Evolutionary conservation across 2,113 vertebrate genomes (phyloP).

Genomic region (Amblyopsis rosae): DNA sequence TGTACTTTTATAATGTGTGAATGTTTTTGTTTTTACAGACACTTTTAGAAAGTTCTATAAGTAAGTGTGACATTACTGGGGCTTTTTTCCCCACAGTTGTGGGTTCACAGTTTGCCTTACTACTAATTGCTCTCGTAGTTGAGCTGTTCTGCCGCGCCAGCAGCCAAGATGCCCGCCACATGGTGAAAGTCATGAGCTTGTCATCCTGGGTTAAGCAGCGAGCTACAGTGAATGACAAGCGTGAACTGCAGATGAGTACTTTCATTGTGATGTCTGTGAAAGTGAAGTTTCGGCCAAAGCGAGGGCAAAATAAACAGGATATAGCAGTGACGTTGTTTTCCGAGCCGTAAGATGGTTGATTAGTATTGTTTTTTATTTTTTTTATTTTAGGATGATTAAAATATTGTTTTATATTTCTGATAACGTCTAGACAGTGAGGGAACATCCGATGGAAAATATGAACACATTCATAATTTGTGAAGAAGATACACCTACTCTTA

Average conservation of each 20-base stretch:
- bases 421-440: conserved; percentile 45
- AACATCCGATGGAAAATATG: conserved; percentile 70
- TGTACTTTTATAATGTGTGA: too few relatives aligned
- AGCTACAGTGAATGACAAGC: conserved; percentile 68
- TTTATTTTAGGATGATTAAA: conserved; percentile 49
- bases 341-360: conserved; percentile 48
- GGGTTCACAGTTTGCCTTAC: too few relatives aligned
- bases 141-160: not conserved
- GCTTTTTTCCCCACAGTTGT: too few relatives aligned
- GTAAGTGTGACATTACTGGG: too few relatives aligned
- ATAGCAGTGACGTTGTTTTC: conserved; percentile 72
- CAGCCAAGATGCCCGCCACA: conserved; percentile 8
- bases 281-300: conserved; percentile 50
- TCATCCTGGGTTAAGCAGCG: conserved; percentile 42
- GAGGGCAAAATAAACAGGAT: conserved; percentile 71
- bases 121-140: too few relatives aligned
- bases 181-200: conserved; percentile 74
- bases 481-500: conserved; percentile 2
- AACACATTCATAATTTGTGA: conserved; percentile 26
- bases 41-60: too few relatives aligned
- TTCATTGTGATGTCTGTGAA: conserved; percentile 39
- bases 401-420: conserved; percentile 62
- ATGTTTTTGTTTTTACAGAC: too few relatives aligned
- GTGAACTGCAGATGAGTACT: conserved; percentile 65
- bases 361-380: conserved; percentile 37